Base-by-base conservation (phyloP, 2,797 vertebrate species). In the Luscinia luscinia region DNA sequence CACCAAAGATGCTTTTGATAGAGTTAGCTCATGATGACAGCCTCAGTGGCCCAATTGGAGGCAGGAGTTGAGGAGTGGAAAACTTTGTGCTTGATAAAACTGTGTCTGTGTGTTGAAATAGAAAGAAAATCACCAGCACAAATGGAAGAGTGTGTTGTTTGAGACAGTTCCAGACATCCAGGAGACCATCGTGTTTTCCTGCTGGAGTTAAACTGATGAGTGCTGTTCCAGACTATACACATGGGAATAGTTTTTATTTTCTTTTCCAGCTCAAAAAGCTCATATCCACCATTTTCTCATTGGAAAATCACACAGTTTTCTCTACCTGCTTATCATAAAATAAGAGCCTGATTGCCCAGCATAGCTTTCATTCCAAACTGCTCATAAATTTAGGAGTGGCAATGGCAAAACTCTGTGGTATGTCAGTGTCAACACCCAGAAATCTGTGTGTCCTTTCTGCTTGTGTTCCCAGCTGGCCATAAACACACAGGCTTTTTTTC, bases 291-390 rank as follows among this genome's bases (percentile, higher is more conserved):
- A 28, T 92, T 89, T 95, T 72, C 57, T 86, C 36, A 38, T 9
- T 74, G 73, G n/a, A 73, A 91, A 92, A 88, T 88, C 78, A 94
- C 64, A 69, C 57, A 41, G 40, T 48, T 86, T 94, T 63, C 77
- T 69, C n/a, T 86, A 69, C 63, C 74, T 84, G 41, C 34, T 93
- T 88, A 73, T 86, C 75, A 72, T 59, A 79, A 96, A 84, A 66
- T 48, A 67, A 66, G 12, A 84, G 64, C 69, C 26, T 81, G 74
- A 79, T 69, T 58, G 78, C 58, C 41, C 48, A 83, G 54, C 46
- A 18, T 19, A 69, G 73, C 58, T 93, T 81, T 72, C 9, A 6
- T 68, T 93, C 73, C n/a, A 74, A 84, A 79, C 34, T 61, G 26
- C 40, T 75, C 19, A 0, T 57, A 41, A 90, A 63, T 64, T 49